Base-by-base conservation (phyloP, 2,888 invertebrate species). In the Lycocerus yunnanus region DNA sequence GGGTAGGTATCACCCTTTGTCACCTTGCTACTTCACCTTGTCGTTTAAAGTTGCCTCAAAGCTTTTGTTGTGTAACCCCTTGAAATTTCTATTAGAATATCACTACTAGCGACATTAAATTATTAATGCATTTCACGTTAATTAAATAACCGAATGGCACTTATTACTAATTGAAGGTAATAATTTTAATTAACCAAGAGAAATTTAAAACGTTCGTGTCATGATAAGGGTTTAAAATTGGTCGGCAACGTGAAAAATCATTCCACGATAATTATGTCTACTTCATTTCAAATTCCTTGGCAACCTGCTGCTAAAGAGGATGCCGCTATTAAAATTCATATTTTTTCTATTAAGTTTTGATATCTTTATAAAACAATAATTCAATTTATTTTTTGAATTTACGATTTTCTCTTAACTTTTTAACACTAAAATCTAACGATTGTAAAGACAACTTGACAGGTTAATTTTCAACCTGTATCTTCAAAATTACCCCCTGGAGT, bases 401-500 rank as follows among this genome's bases (percentile, higher is more conserved):
- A 43, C n/a, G 43, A 43, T n/a, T 43, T 43, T 43, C 43, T n/a
- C 43, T 43, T n/a, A 43, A 43, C 43, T 43, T 43, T 43, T 43
- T 43, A 43, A 43, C 43, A 43, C 43, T 43, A 43, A 43, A 43
- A 43, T 43, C 43, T 43, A 43, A 43, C 43, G 15, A 66, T 18
- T 24, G 60, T 15, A 24, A 60, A 67, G 72, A 72, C 61, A 72
- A 61, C 43, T 60, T 63, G 72, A 72, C 72, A 72, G 67, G 59
- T 72, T 58, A 72, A 72, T 72, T 72, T 71, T 61, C 61, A 68
- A 16, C 27, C 59, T 59, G 58, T 67, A 67, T 24, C 66, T 71
- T 66, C 15, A 71, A 72, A 72, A 72, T 72, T 68, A 67, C 67
- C 72, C 72, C 72, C 72, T 20, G 72, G 16, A 18, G 72, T 66